Evolutionary conservation across 2,888 invertebrate species (phyloP), one percentile per base, ranked within the genome.

Genomic region (Xanthostigma xanthostigma): DNA sequence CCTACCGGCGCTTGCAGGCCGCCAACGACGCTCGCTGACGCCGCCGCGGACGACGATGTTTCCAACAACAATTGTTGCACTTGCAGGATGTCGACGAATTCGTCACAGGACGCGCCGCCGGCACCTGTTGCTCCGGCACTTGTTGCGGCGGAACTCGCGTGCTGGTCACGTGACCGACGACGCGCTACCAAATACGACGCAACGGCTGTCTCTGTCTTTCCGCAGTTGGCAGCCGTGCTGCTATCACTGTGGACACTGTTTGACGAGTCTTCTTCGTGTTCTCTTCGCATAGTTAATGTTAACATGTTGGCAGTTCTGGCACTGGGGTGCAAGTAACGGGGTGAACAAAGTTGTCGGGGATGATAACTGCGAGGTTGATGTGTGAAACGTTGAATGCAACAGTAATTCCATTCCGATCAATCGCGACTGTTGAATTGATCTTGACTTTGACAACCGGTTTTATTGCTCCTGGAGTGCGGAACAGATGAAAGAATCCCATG

Each of bases 71-170:
- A 68, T 64, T 84, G 78, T 61, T 84, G 84, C 65, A 86, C 86
- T 65, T 86, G 86, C 50, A 86, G 76, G 60, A 86, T 86, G 69
- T 87, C 87, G 65, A 87, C 85, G 69, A 84, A 87, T 70, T 87
- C 87, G 69, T 82, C 81, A 42, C 54, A 51, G 10, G 44, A n/a
- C 35, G 44, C 65, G 49, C 17, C 17, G 17, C 62, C 62, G 51
- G 62, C 72, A 60, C 57, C 67, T 43, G 61, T 60, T 36, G 57
- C 50, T 49, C 50, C 49, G 49, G 53, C 42, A 14, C 39, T 40
- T 14, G 56, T 59, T 45, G 56, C 63, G 47, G 60, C 54, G 52
- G 63, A 56, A 13, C 55, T 57, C 49, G 63, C 50, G 38, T 44
- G 47, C 36, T 48, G 45, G 49, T 57, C 57, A 49, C 57, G 54